Evolutionary conservation across 2,113 vertebrate genomes (phyloP), one percentile per base, ranked within the genome.

Genomic region (Trematomus loennbergii): DNA sequence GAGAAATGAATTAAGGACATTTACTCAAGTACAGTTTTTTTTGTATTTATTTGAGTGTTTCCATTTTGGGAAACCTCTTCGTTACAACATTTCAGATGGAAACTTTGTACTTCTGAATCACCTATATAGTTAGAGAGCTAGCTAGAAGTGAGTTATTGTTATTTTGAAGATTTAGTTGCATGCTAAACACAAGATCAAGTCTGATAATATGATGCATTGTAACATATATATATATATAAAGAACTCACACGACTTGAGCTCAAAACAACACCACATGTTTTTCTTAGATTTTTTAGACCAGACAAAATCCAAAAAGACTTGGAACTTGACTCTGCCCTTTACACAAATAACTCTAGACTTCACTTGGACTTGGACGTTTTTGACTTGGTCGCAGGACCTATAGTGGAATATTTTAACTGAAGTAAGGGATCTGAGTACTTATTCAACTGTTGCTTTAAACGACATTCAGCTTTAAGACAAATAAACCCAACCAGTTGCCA

Each of bases 1-100:
- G 17, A 43, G 25, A 82, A 62, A 65, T 5, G n/a, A 81, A 82
- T n/a, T 20, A n/a, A 36, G 17, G 55, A 25, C 59, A 13, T 74
- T 73, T 73, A 43, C 15, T 58, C 2, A 29, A 55, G 49, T n/a
- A 48, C 15, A 70, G 29, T 25, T 79, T 72, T n/a, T 29, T 36
- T 48, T 43, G 15, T 49, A 16, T 52, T 72, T 18, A 55, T 29
- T 55, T 49, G 17, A 60, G 29, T 64, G 15, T 63, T 49, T 65
- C 17, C 46, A 57, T 64, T 64, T 73, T 45, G 33, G 3, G 13
- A 45, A 67, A 46, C 40, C 25, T 72, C 48, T 50, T 20, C 17
- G 13, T 20, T 20, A 50, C 1, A 1, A 72, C 29, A 76, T 25
- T 65, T 49, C 25, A 29, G 52, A 57, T n/a, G 9, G 18, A 50